Percentiles rank a stretch among this genome's conserved stretches.
These are phyloP conservation scores for Pandemis cinnamomeana DNA, from an alignment of 2,888 invertebrate species.

Conservation along the genomic window DNA sequence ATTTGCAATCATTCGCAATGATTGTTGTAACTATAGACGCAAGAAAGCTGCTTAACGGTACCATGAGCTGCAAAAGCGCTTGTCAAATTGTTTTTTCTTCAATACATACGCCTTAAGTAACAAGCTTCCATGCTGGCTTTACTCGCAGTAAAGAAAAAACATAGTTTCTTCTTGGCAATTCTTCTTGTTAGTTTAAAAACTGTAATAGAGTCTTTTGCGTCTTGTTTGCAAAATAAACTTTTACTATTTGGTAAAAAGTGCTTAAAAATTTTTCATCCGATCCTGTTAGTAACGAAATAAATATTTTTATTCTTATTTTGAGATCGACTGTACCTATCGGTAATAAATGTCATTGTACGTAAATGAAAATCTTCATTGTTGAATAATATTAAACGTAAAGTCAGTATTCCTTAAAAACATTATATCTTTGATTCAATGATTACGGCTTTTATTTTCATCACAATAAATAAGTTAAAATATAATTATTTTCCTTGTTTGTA, in stretches of 20 bases:
- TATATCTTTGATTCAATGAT: background rate
- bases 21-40: constrained; percentile 17
- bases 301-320: background rate
- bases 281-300: no score
- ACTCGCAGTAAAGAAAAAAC: no score
- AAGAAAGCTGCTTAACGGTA: constrained; percentile 29
- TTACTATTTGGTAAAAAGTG: background rate
- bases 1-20: constrained; percentile 36
- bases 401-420: background rate
- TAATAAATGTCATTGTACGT: constrained; percentile 1
- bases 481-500: background rate
- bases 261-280: background rate
- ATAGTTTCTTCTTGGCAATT: no score
- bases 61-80: background rate
- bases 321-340: background rate
- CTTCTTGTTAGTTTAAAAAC: no score
- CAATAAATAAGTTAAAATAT: background rate
- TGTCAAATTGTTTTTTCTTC: background rate
- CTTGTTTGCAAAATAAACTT: no score
- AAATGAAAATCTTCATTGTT: background rate
- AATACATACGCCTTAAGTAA: no score
- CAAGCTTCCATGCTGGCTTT: no score
- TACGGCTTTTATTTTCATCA: background rate
- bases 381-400: background rate
- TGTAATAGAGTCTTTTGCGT: no score